Evolutionary conservation across 2,797 vertebrate genomes (phyloP).

Genomic region (Trachops cirrhosus): DNA sequence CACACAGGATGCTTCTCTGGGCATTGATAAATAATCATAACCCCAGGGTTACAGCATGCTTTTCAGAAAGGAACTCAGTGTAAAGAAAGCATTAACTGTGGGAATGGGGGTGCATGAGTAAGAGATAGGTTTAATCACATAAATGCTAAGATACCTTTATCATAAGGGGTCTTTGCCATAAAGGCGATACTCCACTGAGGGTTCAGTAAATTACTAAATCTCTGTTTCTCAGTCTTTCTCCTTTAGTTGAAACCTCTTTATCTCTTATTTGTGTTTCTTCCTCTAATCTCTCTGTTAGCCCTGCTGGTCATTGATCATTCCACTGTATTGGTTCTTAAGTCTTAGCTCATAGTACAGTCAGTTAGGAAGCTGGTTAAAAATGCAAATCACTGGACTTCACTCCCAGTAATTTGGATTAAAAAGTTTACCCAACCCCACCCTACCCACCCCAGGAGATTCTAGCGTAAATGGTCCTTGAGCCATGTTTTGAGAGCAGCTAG

Average conservation of each 20-base stretch:
- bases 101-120: background rate
- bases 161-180: background rate
- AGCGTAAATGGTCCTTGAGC: background rate
- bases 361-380: background rate
- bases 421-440: background rate
- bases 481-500: background rate
- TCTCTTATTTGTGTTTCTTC: background rate
- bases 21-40: background rate
- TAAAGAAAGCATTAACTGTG: background rate
- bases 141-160: constrained; percentile 2
- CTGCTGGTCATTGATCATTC: background rate
- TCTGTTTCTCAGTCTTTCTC: background rate
- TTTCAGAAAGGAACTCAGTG: background rate
- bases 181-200: background rate
- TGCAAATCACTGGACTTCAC: background rate
- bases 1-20: background rate
- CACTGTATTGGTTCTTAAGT: background rate
- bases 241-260: background rate
- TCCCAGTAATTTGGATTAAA: background rate
- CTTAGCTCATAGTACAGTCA: background rate
- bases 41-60: background rate
- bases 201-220: background rate
- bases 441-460: background rate
- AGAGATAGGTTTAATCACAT: background rate
- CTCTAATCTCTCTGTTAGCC: background rate